Conservation (phyloP, 2,113 vertebrate genomes). For the Sander lucioperca region DNA sequence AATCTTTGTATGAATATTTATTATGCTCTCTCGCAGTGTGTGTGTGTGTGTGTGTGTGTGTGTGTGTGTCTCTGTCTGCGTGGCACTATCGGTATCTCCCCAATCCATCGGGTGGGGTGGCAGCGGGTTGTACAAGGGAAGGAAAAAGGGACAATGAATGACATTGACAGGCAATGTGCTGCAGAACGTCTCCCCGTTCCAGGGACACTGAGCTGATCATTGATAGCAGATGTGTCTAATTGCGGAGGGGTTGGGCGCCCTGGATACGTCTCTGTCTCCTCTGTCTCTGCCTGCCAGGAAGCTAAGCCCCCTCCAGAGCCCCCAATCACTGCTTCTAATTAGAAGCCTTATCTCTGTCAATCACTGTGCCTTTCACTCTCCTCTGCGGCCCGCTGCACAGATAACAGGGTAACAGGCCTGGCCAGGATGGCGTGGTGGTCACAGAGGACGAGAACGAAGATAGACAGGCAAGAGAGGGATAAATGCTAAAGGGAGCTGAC, state of each 20-base stretch:
- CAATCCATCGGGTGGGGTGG: conserved; percentile 50
- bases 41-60: conserved; percentile 7
- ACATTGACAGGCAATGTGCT: conserved; percentile 76
- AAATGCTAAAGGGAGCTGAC: conserved; percentile 30
- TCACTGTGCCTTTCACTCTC: conserved; percentile 67
- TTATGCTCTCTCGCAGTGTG: background rate
- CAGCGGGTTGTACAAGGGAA: conserved; percentile 46
- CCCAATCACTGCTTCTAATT: conserved; percentile 78
- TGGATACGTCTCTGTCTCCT: conserved; percentile 72
- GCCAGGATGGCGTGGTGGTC: conserved; percentile 38
- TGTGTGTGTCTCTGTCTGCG: background rate
- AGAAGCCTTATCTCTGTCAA: conserved; percentile 81
- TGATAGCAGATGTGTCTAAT: conserved; percentile 82
- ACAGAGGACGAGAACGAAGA: conserved; percentile 30
- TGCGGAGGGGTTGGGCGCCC: conserved; percentile 67
- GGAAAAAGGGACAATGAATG: conserved; percentile 75
- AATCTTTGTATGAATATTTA: conserved; percentile 41
- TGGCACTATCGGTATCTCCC: conserved; percentile 52
- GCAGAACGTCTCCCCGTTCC: conserved; percentile 60
- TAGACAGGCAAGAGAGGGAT: conserved; percentile 15
- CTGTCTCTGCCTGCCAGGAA: conserved; percentile 72
- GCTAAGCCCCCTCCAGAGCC: conserved; percentile 72
- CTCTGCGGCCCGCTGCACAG: conserved; percentile 47
- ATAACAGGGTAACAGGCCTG: conserved; percentile 49
- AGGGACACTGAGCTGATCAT: conserved; percentile 73